Percentiles rank a stretch among this genome's conserved stretches.
These are phyloP conservation scores for Acridotheres tristis DNA, from an alignment of 2,797 vertebrate species.

Conservation along the genomic window DNA sequence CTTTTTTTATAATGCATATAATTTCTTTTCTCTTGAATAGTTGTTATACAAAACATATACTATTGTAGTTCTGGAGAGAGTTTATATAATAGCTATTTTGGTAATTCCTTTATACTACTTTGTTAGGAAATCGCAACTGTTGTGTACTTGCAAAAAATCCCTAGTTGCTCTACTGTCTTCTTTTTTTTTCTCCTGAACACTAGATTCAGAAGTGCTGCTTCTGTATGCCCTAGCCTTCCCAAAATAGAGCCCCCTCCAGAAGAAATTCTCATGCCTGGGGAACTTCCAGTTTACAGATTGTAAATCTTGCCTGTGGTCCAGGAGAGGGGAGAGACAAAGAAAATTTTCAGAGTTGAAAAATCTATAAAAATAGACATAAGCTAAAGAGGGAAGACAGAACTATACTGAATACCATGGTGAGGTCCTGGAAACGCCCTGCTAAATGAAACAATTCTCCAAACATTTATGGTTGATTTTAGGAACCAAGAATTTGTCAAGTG, in stretches of 20 bases:
- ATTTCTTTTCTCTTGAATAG: neutral
- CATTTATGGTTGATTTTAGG: constrained; percentile 68
- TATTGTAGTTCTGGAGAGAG: neutral
- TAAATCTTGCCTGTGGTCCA: neutral
- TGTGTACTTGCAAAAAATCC: neutral
- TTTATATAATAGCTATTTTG: neutral
- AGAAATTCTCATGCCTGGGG: neutral
- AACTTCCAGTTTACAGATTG: constrained; percentile 13
- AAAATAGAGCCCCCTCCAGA: neutral
- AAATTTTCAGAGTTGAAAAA: constrained; percentile 17
- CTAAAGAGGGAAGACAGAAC: constrained; percentile 15
- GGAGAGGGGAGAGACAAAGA: neutral
- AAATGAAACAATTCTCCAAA: constrained; percentile 70
- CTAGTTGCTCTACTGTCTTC: neutral
- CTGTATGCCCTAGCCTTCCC: neutral
- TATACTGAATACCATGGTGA: neutral
- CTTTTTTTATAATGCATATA: neutral
- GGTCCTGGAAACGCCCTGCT: constrained; percentile 52
- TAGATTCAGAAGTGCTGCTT: neutral
- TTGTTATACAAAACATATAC: neutral
- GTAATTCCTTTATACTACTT: neutral
- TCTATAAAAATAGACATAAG: constrained; percentile 48
- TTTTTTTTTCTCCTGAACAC: neutral
- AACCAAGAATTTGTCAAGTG: constrained; percentile 69
- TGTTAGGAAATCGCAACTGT: neutral